Conservation (phyloP, 2,888 invertebrate genomes). For the Agrypnus murinus region DNA sequence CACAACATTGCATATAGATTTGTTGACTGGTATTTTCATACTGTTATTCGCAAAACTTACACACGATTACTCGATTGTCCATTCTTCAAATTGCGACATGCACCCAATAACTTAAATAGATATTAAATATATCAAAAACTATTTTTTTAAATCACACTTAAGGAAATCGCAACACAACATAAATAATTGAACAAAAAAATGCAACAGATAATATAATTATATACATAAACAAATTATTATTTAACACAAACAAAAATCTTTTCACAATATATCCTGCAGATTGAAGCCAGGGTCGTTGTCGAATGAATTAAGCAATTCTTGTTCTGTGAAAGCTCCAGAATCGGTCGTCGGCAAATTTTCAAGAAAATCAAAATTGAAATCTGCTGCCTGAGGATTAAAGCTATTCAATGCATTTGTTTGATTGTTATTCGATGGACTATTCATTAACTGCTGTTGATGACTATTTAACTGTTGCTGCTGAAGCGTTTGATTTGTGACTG, state of each 20-base stretch:
- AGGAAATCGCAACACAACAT: constrained; percentile 42
- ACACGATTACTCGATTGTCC: constrained; percentile 10
- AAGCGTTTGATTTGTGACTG: constrained; percentile 70
- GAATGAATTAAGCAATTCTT: constrained; percentile 88
- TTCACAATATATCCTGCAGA: constrained; percentile 68
- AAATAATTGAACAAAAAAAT: constrained; percentile 55
- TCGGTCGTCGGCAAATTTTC: constrained; percentile 87
- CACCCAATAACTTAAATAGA: constrained; percentile 36
- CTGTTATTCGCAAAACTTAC: constrained; percentile 1
- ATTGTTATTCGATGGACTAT: constrained; percentile 57
- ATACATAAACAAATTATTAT: constrained; percentile 65
- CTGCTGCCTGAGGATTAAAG: constrained; percentile 73
- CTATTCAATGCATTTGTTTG: constrained; percentile 70
- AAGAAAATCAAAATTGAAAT: constrained; percentile 90
- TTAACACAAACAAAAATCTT: constrained; percentile 57
- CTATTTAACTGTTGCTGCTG: constrained; percentile 61
- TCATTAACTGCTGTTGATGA: constrained; percentile 61
- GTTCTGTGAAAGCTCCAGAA: constrained; percentile 84
- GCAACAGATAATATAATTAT: constrained; percentile 64
- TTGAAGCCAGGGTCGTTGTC: constrained; percentile 83
- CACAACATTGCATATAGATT: constrained; percentile 11
- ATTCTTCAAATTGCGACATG: constrained; percentile 11
- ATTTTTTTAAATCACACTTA: constrained; percentile 43
- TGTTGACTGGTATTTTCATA: background rate
- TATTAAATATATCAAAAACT: constrained; percentile 31